Evolutionary conservation across 1,140 invertebrate genomes (phyloP).

Genomic region (Papilio polytes): DNA sequence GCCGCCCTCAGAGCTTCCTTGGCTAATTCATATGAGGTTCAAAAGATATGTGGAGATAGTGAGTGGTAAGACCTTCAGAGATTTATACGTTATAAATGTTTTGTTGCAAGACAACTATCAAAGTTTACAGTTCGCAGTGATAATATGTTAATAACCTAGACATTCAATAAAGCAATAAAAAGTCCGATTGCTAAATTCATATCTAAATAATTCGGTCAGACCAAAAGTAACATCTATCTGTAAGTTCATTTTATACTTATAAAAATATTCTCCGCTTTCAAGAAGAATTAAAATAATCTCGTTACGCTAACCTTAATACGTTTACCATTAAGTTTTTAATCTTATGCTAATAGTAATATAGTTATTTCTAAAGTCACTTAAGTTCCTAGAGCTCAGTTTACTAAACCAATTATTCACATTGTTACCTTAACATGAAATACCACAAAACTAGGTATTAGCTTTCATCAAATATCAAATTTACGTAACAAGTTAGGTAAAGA

Average conservation of each 20-base stretch:
- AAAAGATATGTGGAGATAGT: background rate
- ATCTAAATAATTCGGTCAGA: background rate
- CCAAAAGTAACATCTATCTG: background rate
- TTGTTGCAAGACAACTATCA: background rate
- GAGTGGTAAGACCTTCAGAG: background rate
- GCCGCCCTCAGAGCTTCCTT: background rate
- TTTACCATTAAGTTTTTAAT: conserved; percentile 1
- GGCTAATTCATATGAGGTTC: background rate
- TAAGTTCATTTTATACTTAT: background rate
- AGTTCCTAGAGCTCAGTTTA: background rate
- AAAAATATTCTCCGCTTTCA: background rate
- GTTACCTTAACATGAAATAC: background rate
- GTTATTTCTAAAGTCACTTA: conserved; percentile 7
- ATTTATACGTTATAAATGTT: background rate
- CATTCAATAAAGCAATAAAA: conserved; percentile 1
- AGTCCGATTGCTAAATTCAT: background rate
- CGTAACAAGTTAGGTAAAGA: too few relatives aligned
- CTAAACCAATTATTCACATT: conserved; percentile 12
- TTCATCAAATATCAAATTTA: too few relatives aligned
- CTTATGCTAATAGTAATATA: background rate
- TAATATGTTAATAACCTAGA: background rate
- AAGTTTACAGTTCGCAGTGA: background rate
- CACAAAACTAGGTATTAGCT: background rate
- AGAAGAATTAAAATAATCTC: conserved; percentile 14
- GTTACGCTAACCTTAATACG: conserved; percentile 10